Conservation (phyloP, 23 tunicate genomes). For the Corella eumyota region DNA sequence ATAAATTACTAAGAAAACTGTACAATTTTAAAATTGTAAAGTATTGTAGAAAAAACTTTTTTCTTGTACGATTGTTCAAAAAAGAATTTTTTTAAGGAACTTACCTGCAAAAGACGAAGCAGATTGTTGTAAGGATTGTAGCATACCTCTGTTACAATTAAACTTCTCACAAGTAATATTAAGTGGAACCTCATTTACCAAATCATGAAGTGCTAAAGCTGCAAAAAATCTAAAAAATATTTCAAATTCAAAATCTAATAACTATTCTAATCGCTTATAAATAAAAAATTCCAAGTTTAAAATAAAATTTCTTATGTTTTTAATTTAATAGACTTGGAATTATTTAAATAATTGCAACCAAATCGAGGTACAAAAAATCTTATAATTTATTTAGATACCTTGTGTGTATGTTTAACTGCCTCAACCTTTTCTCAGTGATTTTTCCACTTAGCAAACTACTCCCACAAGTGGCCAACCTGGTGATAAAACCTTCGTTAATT, state of each 20-base stretch:
- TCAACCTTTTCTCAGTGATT: constrained; percentile 23
- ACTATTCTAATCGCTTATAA: not conserved
- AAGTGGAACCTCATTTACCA: constrained; percentile 61
- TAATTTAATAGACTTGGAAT: too few species aligned
- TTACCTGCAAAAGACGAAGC: constrained; percentile 90
- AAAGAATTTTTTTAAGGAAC: not conserved
- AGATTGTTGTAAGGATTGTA: constrained; percentile 81
- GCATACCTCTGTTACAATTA: constrained; percentile 58
- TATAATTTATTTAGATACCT: constrained; percentile 41
- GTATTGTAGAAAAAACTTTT: not conserved
- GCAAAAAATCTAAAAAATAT: constrained; percentile 61
- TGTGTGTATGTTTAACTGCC: constrained; percentile 48
- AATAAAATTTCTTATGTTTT: too few species aligned
- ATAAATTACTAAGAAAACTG: too few species aligned
- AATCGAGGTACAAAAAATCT: too few species aligned
- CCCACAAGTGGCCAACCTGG: constrained; percentile 51
- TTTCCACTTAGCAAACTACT: constrained; percentile 1
- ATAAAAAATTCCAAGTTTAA: too few species aligned
- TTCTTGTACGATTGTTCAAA: not conserved
- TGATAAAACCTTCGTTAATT: constrained; percentile 45
- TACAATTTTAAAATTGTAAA: not conserved
- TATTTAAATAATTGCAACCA: too few species aligned
- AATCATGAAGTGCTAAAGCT: constrained; percentile 70
- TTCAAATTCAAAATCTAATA: not conserved
- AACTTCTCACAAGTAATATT: constrained; percentile 43